Percentiles rank a stretch among this genome's conserved stretches.
These are phyloP conservation scores for Melanotus villosus DNA, from an alignment of 2,888 invertebrate genomes.

Conservation along the genomic window DNA sequence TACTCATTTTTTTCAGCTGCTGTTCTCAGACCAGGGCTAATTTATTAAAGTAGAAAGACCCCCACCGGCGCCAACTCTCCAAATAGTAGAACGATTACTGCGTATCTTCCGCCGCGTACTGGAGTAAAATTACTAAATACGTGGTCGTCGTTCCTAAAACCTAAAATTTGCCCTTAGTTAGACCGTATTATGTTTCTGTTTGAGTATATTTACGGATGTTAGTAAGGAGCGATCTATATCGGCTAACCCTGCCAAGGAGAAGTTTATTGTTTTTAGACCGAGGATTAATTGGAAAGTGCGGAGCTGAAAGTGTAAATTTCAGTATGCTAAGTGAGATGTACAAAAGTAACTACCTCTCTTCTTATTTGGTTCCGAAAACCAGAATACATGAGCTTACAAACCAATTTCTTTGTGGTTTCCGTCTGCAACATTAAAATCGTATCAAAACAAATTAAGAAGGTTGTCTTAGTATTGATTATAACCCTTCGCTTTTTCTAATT, in stretches of 20 bases:
- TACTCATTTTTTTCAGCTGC: no score
- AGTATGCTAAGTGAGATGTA: no score
- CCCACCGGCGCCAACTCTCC: no score
- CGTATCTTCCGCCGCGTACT: neutral
- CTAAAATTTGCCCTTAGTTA: neutral
- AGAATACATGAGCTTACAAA: neutral
- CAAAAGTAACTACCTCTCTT: no score
- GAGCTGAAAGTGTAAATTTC: no score
- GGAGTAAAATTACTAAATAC: neutral
- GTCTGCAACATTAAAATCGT: neutral
- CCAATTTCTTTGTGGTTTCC: neutral
- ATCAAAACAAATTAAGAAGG: no score
- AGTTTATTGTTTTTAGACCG: neutral
- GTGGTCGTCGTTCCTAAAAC: neutral
- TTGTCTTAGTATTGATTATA: no score
- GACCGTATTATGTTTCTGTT: neutral
- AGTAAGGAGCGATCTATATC: slow-evolving; percentile 1
- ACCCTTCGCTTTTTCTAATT: no score
- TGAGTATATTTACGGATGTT: slow-evolving; percentile 1
- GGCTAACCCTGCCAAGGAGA: neutral
- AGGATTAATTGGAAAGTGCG: neutral
- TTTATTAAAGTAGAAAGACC: no score
- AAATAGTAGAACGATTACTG: no score
- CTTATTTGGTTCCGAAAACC: no score
- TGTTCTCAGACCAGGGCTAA: no score